Conservation (phyloP, 2,888 invertebrate genomes). For the Heteromyza rotundicornis region DNA sequence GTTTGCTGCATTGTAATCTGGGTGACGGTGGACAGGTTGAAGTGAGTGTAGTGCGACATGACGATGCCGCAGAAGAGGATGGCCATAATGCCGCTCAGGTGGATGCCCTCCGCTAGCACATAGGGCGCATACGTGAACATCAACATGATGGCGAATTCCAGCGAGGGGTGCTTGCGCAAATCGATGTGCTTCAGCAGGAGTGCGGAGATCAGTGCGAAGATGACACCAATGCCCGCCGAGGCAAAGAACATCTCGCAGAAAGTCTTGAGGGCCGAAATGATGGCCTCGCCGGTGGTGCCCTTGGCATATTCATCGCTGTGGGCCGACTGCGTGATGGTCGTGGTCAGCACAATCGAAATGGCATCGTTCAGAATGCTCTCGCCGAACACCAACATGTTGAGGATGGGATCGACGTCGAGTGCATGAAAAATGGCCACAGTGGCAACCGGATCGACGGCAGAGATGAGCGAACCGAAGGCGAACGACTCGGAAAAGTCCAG, state of each 20-base stretch:
- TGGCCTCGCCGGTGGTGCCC: slow-evolving; percentile 76
- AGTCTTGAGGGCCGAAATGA: slow-evolving; percentile 84
- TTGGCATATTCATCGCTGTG: slow-evolving; percentile 69
- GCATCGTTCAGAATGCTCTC: slow-evolving; percentile 88
- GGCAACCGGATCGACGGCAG: slow-evolving; percentile 98
- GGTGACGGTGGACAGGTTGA: slow-evolving; percentile 95
- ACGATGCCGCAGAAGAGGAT: slow-evolving; percentile 98
- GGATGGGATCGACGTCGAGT: slow-evolving; percentile 92
- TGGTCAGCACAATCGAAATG: slow-evolving; percentile 96
- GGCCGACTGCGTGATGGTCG: slow-evolving; percentile 79
- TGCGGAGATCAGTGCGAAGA: slow-evolving; percentile 93
- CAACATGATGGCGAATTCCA: slow-evolving; percentile 98
- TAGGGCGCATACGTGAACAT: slow-evolving; percentile 99
- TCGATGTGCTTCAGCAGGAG: slow-evolving; percentile 93
- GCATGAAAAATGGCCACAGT: slow-evolving; percentile 99
- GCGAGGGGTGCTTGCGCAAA: slow-evolving; percentile 93
- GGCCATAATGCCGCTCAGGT: slow-evolving; percentile 98
- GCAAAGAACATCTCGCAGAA: slow-evolving; percentile 99
- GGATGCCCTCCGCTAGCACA: slow-evolving; percentile 95
- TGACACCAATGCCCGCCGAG: slow-evolving; percentile 94
- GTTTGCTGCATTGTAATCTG: slow-evolving; percentile 99
- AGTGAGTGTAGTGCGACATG: slow-evolving; percentile 99
- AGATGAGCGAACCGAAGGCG: slow-evolving; percentile 95
- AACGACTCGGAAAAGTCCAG: slow-evolving; percentile 96
- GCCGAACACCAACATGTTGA: slow-evolving; percentile 99